These are phyloP conservation scores for Keiferia lycopersicella DNA, from an alignment of 2,888 invertebrate genomes.

Conservation along the genomic window DNA sequence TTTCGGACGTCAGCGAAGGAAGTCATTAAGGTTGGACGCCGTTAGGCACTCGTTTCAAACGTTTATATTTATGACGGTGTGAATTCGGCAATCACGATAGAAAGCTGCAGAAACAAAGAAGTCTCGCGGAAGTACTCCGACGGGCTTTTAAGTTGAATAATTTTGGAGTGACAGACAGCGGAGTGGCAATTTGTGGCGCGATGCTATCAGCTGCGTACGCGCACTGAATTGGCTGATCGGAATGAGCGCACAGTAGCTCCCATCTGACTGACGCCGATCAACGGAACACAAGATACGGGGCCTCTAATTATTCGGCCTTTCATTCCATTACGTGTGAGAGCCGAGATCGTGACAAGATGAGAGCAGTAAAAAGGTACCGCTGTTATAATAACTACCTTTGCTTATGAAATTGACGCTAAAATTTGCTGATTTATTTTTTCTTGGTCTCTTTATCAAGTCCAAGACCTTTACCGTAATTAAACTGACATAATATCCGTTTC, in stretches of 20 bases:
- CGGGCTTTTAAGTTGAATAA: slow-evolving; percentile 51
- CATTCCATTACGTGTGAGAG: slow-evolving; percentile 46
- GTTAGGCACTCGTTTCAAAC: slow-evolving; percentile 61
- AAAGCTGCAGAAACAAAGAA: slow-evolving; percentile 47
- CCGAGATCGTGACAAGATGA: slow-evolving; percentile 32
- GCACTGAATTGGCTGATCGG: slow-evolving; percentile 51
- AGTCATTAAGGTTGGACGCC: slow-evolving; percentile 65
- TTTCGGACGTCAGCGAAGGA: slow-evolving; percentile 74
- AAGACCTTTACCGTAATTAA: not conserved
- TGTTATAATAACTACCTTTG: slow-evolving; percentile 28
- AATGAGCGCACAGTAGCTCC: slow-evolving; percentile 54
- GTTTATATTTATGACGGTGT: slow-evolving; percentile 58
- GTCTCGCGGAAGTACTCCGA: slow-evolving; percentile 45
- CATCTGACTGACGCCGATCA: slow-evolving; percentile 54
- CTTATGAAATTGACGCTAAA: slow-evolving; percentile 15
- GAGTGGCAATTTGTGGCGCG: slow-evolving; percentile 59
- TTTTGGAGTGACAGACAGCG: slow-evolving; percentile 52
- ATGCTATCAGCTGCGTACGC: slow-evolving; percentile 61
- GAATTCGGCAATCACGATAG: slow-evolving; percentile 53
- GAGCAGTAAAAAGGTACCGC: slow-evolving; percentile 37
- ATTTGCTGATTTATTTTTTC: slow-evolving; percentile 18
- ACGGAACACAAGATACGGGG: slow-evolving; percentile 42
- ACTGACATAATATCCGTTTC: not conserved
- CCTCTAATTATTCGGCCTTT: slow-evolving; percentile 55
- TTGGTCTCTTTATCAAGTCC: slow-evolving; percentile 7